Conservation (phyloP, 2,888 invertebrate genomes). For the Plutella xylostella region DNA sequence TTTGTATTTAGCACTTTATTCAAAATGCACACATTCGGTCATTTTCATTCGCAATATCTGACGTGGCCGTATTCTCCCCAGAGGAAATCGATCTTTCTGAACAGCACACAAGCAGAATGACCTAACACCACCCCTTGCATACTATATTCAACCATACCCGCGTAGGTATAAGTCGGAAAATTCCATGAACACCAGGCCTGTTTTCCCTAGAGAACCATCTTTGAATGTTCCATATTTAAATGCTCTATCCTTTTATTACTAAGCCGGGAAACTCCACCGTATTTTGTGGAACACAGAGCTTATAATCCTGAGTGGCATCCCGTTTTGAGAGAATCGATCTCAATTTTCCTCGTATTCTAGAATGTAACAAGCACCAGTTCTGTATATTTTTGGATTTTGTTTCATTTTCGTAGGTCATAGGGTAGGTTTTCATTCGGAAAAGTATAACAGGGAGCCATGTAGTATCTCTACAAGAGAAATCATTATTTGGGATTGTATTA, state of each 20-base stretch:
- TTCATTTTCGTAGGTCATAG: background rate
- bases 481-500: constrained; percentile 29
- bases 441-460: constrained; percentile 34
- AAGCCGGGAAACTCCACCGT: constrained; percentile 25
- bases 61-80: constrained; percentile 38
- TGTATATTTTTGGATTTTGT: constrained; percentile 22
- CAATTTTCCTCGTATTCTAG: constrained; percentile 25
- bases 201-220: constrained; percentile 70
- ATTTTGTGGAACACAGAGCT: background rate
- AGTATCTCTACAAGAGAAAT: constrained; percentile 47
- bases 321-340: constrained; percentile 65
- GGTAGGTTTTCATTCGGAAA: constrained; percentile 23
- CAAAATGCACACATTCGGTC: constrained; percentile 22
- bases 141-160: constrained; percentile 24
- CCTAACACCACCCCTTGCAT: constrained; percentile 23
- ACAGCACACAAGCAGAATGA: constrained; percentile 27
- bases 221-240: constrained; percentile 59
- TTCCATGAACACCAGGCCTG: constrained; percentile 28
- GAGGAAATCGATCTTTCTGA: constrained; percentile 52
- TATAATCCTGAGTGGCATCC: constrained; percentile 18
- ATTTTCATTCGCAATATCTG: constrained; percentile 36
- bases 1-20: too few species aligned
- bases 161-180: constrained; percentile 22
- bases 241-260: constrained; percentile 42
- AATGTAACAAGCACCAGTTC: constrained; percentile 28